These are phyloP conservation scores for Notamacropus eugenii DNA, from an alignment of 2,797 vertebrate genomes.

Conservation along the genomic window DNA sequence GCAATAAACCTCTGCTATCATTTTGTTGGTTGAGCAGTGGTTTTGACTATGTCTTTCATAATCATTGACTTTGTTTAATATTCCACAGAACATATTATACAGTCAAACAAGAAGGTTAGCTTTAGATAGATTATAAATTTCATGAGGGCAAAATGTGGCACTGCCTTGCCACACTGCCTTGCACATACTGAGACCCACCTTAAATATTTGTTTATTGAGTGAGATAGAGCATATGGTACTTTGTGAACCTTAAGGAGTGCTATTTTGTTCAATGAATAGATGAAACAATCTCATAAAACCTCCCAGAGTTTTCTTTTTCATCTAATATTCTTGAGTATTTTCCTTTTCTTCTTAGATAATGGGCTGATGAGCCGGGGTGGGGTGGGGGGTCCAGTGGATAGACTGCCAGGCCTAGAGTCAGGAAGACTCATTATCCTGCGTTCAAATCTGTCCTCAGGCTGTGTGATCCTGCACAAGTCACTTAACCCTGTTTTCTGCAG, in stretches of 20 bases:
- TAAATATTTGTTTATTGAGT: neutral
- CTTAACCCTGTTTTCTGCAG: neutral
- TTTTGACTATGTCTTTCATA: neutral
- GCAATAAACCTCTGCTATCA: neutral
- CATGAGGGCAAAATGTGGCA: neutral
- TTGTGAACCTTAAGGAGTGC: neutral
- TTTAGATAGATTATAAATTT: neutral
- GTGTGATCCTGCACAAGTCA: neutral
- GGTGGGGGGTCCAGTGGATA: neutral
- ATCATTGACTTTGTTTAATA: neutral
- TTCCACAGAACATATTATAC: neutral
- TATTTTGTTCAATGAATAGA: neutral
- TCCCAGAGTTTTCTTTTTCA: neutral
- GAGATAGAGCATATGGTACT: neutral
- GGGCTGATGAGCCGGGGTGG: conserved; percentile 1
- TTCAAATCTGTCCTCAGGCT: neutral
- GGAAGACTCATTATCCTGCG: neutral
- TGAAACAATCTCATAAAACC: neutral
- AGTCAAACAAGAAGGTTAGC: neutral
- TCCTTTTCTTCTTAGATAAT: neutral
- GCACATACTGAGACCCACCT: neutral
- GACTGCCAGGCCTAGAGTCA: neutral
- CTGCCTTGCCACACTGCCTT: neutral
- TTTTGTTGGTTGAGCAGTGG: neutral
- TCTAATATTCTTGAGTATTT: neutral